phyloP scores from a whole-genome alignment of 1,140 invertebrate genomes.

The Artemia franciscana region DNA sequence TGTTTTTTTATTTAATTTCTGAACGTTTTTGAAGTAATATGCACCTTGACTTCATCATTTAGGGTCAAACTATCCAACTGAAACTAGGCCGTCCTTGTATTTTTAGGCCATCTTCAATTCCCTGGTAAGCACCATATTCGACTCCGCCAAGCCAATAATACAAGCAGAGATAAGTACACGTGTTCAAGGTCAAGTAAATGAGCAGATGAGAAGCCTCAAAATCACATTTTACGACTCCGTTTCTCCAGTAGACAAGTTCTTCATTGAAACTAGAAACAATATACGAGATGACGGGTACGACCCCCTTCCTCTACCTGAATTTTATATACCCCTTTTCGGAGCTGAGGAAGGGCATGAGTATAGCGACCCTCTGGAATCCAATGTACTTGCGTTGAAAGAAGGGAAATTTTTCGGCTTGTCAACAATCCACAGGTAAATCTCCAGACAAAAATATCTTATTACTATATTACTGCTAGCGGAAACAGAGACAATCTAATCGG shows the following conservation, averaged over 20 bases:
- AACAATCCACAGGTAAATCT: constrained; percentile 34
- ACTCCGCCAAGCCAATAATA: constrained; percentile 59
- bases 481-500: too few relatives aligned
- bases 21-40: too few relatives aligned
- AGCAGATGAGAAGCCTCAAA: constrained; percentile 26
- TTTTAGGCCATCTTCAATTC: constrained; percentile 39
- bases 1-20: too few relatives aligned
- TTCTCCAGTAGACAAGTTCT: constrained; percentile 52
- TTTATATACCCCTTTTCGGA: constrained; percentile 22
- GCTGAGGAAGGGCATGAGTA: constrained; percentile 11
- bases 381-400: constrained; percentile 24
- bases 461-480: neutral
- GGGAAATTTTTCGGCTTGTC: constrained; percentile 52
- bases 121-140: constrained; percentile 51
- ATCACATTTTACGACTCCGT: constrained; percentile 60
- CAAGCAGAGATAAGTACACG: constrained; percentile 45
- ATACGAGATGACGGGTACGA: constrained; percentile 42
- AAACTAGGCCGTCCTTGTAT: neutral
- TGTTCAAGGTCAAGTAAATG: constrained; percentile 21
- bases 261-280: constrained; percentile 41
- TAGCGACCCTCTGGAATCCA: neutral
- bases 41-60: too few relatives aligned
- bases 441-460: neutral
- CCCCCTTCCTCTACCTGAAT: constrained; percentile 27
- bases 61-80: too few relatives aligned